Evolutionary conservation across 92 coral and sea anemone genomes (phyloP).

Genomic region (Actinernus sp.): DNA sequence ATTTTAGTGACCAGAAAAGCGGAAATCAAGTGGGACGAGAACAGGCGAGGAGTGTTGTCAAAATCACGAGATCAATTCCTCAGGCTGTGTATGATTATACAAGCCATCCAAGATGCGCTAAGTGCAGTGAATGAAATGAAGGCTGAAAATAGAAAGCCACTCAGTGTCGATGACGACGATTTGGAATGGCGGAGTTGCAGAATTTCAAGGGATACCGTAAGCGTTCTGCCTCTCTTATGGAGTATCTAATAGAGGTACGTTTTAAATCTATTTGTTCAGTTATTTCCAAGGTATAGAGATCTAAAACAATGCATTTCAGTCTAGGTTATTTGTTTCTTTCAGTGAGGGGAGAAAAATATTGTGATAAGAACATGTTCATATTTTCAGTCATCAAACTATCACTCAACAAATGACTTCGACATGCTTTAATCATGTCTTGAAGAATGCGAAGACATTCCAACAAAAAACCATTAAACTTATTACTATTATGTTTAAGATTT

Average conservation of each 20-base stretch:
- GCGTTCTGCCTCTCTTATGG: conserved; percentile 11
- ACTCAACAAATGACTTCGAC: no score
- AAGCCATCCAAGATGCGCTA: conserved; percentile 18
- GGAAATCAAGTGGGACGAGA: conserved; percentile 23
- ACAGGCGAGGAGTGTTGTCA: conserved; percentile 15
- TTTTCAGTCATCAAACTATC: no score
- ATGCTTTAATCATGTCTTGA: no score
- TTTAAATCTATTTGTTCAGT: no score
- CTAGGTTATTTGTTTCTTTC: no score
- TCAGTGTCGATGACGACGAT: conserved; percentile 2
- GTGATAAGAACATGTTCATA: no score
- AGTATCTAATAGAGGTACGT: conserved; percentile 6
- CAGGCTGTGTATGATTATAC: conserved; percentile 28
- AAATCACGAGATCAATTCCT: conserved; percentile 32
- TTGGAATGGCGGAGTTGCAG: conserved; percentile 3
- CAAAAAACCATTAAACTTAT: no score
- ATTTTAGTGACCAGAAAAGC: conserved; percentile 18
- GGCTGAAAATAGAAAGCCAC: conserved; percentile 3
- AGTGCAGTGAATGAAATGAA: conserved; percentile 12
- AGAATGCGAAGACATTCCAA: no score
- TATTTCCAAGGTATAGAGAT: no score
- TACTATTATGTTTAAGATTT: no score
- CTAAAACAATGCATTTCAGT: no score
- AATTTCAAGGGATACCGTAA: conserved; percentile 3
- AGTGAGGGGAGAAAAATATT: no score